These are phyloP conservation scores for Puffinus mauretanicus DNA, from an alignment of 2,113 vertebrate genomes.

Conservation along the genomic window DNA sequence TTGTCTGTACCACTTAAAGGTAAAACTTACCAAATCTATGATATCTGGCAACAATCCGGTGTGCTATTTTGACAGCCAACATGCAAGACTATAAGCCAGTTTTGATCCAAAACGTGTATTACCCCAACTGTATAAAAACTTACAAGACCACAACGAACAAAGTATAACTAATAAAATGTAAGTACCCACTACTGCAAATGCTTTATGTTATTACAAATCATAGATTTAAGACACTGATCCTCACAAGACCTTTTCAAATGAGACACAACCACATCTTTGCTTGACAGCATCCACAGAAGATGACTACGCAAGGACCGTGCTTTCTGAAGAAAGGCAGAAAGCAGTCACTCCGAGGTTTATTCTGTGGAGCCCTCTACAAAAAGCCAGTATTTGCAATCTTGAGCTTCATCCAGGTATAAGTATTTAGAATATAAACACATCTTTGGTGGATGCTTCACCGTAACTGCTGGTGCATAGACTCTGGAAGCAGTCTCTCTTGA, in stretches of 20 bases:
- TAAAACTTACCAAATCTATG: neutral
- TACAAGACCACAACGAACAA: neutral
- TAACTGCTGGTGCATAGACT: slow-evolving; percentile 9
- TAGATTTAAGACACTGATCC: neutral
- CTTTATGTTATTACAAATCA: neutral
- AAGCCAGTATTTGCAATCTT: slow-evolving; percentile 2
- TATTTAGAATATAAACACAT: neutral
- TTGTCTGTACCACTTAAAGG: neutral
- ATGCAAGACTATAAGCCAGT: neutral
- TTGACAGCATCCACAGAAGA: neutral
- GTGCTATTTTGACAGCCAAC: neutral
- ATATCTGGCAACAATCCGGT: fast-evolving
- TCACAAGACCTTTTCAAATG: neutral
- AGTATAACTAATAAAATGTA: neutral
- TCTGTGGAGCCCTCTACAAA: neutral
- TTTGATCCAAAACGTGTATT: neutral
- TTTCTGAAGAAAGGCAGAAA: neutral
- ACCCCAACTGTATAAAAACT: neutral
- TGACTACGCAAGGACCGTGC: fast-evolving
- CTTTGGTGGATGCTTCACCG: neutral
- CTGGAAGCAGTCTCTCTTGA: neutral
- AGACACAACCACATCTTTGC: neutral
- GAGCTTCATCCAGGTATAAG: neutral
- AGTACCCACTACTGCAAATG: neutral
- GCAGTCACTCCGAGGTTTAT: neutral